Evolutionary conservation across 2,113 vertebrate genomes (phyloP).

Genomic region (Neoarius graeffei): DNA sequence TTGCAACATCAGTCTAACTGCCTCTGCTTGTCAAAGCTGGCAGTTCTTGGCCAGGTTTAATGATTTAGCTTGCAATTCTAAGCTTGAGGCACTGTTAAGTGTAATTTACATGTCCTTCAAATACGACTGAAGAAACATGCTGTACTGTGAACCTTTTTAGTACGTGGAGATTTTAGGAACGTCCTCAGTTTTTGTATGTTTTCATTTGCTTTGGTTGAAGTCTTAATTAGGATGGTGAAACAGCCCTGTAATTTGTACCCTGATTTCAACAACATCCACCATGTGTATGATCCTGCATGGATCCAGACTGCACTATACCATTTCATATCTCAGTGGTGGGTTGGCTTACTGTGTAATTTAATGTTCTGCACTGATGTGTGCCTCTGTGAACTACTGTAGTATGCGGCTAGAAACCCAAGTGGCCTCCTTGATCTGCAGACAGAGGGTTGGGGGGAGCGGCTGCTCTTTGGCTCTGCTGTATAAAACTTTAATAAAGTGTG

Average conservation of each 20-base stretch:
- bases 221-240: background rate
- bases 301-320: background rate
- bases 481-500: constrained; percentile 52
- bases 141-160: background rate
- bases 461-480: constrained; percentile 33
- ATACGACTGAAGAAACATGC: background rate
- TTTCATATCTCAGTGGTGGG: background rate
- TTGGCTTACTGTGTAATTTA: background rate
- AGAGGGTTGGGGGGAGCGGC: background rate
- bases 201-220: background rate
- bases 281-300: background rate
- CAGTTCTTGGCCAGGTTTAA: background rate
- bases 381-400: background rate
- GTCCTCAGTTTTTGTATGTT: background rate
- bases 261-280: background rate
- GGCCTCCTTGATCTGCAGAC: background rate
- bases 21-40: background rate
- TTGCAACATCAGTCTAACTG: background rate
- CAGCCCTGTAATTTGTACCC: background rate
- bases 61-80: background rate
- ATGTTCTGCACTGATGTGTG: constrained; percentile 10
- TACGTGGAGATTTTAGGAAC: background rate
- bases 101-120: background rate
- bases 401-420: constrained; percentile 1
- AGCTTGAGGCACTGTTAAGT: background rate